Evolutionary conservation across 1,140 invertebrate species (phyloP).

Genomic region (Zophobas morio): DNA sequence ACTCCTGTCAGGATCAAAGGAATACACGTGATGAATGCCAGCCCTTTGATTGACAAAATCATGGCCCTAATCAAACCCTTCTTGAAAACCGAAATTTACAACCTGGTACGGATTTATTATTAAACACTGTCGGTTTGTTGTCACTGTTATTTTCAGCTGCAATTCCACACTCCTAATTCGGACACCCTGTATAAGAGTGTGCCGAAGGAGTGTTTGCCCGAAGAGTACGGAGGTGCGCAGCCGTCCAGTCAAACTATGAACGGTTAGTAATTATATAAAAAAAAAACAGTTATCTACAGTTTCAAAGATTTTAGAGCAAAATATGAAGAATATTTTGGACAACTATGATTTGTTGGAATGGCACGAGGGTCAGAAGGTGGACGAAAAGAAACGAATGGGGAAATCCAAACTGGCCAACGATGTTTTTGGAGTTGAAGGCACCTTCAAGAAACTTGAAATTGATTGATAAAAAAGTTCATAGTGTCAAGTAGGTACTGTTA

Average conservation of each 20-base stretch:
- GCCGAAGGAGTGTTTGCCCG: conserved; percentile 67
- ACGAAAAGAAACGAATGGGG: conserved; percentile 75
- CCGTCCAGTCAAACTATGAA: conserved; percentile 62
- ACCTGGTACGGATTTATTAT: conserved; percentile 65
- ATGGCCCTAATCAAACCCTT: conserved; percentile 79
- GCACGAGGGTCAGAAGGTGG: conserved; percentile 71
- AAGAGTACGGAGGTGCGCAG: conserved; percentile 71
- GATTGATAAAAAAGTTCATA: conserved; percentile 69
- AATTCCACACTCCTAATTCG: conserved; percentile 66
- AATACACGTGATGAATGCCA: conserved; percentile 79
- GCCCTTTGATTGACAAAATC: conserved; percentile 78
- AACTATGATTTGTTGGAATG: conserved; percentile 73
- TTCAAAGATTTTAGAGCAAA: conserved; percentile 53
- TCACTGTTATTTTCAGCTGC: not conserved
- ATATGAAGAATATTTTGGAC: conserved; percentile 59
- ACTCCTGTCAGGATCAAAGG: conserved; percentile 74
- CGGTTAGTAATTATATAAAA: conserved; percentile 7
- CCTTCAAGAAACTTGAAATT: conserved; percentile 82
- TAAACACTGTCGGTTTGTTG: not conserved
- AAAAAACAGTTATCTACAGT: not conserved
- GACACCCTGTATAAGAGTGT: conserved; percentile 57
- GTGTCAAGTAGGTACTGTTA: too few species aligned
- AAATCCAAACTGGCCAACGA: conserved; percentile 76
- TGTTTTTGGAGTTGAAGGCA: conserved; percentile 79
- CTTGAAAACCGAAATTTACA: conserved; percentile 78